These are phyloP conservation scores for Crossocerus cetratus DNA, from an alignment of 2,888 invertebrate species.

Conservation along the genomic window DNA sequence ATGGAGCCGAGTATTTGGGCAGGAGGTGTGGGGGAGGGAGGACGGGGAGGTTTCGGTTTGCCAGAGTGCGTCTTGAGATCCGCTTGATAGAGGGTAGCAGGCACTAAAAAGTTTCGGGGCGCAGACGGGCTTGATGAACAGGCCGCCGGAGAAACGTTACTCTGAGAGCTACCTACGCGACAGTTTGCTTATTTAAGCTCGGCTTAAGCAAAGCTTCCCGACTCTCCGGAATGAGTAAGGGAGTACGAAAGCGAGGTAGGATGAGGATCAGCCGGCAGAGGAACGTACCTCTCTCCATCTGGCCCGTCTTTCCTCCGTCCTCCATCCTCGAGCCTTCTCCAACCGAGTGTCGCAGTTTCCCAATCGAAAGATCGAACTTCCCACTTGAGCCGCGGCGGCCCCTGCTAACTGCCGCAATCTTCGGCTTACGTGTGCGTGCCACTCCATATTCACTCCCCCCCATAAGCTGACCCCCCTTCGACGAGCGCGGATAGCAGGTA, in stretches of 20 bases:
- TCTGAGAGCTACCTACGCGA: conserved; percentile 50
- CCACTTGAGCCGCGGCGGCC: conserved; percentile 4
- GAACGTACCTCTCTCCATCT: conserved; percentile 1
- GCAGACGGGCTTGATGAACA: conserved; percentile 39
- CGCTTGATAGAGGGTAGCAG: conserved; percentile 27
- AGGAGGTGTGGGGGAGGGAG: not conserved
- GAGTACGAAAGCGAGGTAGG: conserved; percentile 6
- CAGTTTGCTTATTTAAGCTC: conserved; percentile 65
- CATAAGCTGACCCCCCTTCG: conserved; percentile 31
- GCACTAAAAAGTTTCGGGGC: conserved; percentile 52
- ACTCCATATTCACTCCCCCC: not conserved
- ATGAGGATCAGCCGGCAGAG: not conserved
- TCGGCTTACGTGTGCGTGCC: not conserved
- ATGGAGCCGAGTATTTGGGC: not conserved
- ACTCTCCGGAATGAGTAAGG: conserved; percentile 39
- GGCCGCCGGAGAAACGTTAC: conserved; percentile 39
- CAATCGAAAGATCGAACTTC: conserved; percentile 53
- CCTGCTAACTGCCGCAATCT: conserved; percentile 21
- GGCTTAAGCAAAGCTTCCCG: conserved; percentile 59
- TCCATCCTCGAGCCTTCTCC: conserved; percentile 9
- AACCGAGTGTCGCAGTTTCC: conserved; percentile 32
- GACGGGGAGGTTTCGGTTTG: not conserved
- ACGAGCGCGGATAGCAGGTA: not conserved
- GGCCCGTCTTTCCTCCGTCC: too few species aligned
- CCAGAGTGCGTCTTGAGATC: not conserved